These are phyloP conservation scores for Otus sunia DNA, from an alignment of 2,113 vertebrate genomes.

Conservation along the genomic window DNA sequence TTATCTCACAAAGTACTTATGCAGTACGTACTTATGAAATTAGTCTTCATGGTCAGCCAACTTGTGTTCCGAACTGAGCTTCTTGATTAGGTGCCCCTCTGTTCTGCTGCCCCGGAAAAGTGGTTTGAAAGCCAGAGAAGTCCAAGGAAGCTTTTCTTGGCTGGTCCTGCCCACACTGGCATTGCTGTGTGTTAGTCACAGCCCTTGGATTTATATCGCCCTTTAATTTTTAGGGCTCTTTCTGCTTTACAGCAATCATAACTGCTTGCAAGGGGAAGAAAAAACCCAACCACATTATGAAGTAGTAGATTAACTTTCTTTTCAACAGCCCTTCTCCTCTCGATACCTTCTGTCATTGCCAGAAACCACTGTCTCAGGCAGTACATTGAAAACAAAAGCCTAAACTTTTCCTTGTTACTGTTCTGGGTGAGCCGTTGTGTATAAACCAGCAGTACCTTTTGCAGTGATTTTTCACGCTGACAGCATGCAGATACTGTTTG, in stretches of 20 bases:
- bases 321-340: background rate
- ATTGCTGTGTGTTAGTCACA: background rate
- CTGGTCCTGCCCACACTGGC: background rate
- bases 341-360: background rate
- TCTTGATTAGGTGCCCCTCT: background rate
- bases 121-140: background rate
- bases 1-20: background rate
- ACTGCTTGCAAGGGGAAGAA: background rate
- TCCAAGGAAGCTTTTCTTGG: background rate
- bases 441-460: background rate
- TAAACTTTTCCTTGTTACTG: background rate
- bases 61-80: background rate
- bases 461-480: background rate
- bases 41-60: fast-evolving
- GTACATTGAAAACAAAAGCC: background rate
- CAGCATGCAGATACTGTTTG: background rate
- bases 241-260: background rate
- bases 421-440: background rate
- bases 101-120: background rate
- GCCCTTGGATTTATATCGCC: background rate
- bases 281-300: background rate
- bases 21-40: background rate
- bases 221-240: background rate
- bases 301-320: background rate
- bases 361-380: background rate